Evolutionary conservation across 2,113 vertebrate species (phyloP).

Genomic region (Ploceus nigricollis): DNA sequence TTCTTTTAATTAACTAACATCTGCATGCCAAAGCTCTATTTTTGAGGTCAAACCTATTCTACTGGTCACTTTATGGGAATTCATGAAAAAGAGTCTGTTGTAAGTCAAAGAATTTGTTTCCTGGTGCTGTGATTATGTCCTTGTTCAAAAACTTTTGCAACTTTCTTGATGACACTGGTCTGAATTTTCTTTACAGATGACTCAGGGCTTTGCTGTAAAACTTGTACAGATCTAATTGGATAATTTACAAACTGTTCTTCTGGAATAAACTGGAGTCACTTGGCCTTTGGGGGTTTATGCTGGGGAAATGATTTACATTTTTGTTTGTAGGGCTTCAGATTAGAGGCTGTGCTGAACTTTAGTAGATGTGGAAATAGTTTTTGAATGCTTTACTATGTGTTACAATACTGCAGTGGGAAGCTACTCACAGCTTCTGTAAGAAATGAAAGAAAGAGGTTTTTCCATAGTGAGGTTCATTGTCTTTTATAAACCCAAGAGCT

Average conservation of each 20-base stretch:
- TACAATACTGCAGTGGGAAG: not conserved
- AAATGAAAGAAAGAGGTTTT: not conserved
- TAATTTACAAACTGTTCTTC: constrained; percentile 15
- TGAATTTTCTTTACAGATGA: constrained; percentile 11
- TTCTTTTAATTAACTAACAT: not conserved
- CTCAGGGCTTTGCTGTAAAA: not conserved
- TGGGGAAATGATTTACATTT: constrained; percentile 4
- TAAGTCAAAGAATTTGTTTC: not conserved
- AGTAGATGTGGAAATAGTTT: not conserved
- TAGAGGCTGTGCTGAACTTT: not conserved
- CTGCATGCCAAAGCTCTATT: not conserved
- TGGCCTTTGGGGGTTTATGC: not conserved
- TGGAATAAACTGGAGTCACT: not conserved
- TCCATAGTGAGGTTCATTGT: not conserved
- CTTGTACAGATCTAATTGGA: not conserved
- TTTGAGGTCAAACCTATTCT: not conserved
- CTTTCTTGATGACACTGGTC: not conserved
- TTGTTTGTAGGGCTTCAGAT: not conserved
- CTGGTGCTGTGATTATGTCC: not conserved
- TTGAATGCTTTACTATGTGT: not conserved
- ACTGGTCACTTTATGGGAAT: not conserved
- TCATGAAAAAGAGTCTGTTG: not conserved
- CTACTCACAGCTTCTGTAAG: not conserved
- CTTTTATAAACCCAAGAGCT: not conserved
- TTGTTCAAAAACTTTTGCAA: not conserved